Conservation (phyloP, 2,888 invertebrate species). For the Drosophila nigritarsus region DNA sequence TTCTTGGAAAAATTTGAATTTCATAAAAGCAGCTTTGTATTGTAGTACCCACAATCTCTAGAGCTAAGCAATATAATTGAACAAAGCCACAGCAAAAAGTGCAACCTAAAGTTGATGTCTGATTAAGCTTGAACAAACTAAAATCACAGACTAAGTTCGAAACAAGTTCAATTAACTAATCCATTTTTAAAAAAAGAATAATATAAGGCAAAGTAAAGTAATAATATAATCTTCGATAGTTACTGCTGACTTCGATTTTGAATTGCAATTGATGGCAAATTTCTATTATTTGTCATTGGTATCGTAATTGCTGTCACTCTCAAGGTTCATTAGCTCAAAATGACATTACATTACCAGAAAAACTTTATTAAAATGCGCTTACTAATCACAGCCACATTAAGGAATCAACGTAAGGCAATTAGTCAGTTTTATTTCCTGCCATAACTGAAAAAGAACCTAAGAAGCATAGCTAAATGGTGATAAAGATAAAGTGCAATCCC, state of each 20-base stretch:
- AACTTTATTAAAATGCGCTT: constrained; percentile 35
- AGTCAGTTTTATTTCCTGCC: constrained; percentile 70
- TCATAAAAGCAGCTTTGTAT: too few relatives aligned
- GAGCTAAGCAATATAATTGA: neutral
- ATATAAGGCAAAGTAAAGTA: neutral
- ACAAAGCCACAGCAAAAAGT: neutral
- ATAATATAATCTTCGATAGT: neutral
- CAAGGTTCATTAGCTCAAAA: constrained; percentile 16
- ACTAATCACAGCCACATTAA: constrained; percentile 62
- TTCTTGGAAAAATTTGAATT: neutral
- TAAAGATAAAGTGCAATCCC: constrained; percentile 2
- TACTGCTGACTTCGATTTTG: neutral
- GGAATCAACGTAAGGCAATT: constrained; percentile 68
- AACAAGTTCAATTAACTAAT: neutral
- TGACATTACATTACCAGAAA: constrained; percentile 2
- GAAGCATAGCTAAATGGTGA: constrained; percentile 11
- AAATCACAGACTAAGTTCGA: neutral
- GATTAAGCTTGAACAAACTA: constrained; percentile 8
- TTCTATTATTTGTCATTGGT: neutral
- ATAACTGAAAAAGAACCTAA: constrained; percentile 12
- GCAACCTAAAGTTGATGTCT: neutral
- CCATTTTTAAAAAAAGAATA: neutral
- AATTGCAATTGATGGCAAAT: neutral
- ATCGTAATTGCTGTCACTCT: neutral
- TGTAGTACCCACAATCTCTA: too few relatives aligned